Conservation (phyloP, 2,888 invertebrate genomes). For the Plagiodera versicolora region DNA sequence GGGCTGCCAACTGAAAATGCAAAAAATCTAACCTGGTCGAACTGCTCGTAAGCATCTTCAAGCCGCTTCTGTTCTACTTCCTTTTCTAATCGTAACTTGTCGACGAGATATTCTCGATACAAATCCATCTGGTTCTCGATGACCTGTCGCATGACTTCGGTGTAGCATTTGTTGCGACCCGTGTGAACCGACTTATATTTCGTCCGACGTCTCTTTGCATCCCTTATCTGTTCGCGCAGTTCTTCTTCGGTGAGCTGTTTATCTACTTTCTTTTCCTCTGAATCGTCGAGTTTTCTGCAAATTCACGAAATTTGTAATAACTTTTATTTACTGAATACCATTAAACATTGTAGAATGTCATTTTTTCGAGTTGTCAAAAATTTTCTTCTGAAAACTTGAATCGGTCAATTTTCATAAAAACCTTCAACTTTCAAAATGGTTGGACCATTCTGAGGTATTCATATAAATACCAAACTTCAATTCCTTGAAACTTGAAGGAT, state of each 20-base stretch:
- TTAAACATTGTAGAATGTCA: too few species aligned
- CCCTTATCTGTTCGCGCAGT: conserved; percentile 59
- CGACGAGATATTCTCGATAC: conserved; percentile 42
- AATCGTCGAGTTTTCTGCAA: conserved; percentile 29
- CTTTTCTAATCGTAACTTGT: conserved; percentile 15
- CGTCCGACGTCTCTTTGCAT: conserved; percentile 63
- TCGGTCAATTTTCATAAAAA: too few species aligned
- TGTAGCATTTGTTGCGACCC: conserved; percentile 59
- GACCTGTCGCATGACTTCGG: conserved; percentile 62
- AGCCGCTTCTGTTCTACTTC: conserved; percentile 11
- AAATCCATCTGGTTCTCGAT: conserved; percentile 60
- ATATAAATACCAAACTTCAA: too few species aligned
- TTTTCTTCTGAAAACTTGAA: too few species aligned
- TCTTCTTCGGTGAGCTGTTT: conserved; percentile 55
- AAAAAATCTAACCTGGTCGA: too few species aligned
- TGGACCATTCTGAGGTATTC: too few species aligned
- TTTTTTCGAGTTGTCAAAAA: too few species aligned
- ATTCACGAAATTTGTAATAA: conserved; percentile 3
- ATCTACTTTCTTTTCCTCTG: conserved; percentile 35
- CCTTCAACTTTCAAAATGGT: too few species aligned
- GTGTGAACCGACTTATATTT: conserved; percentile 62
- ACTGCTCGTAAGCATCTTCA: conserved; percentile 21
- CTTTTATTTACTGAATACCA: too few species aligned
- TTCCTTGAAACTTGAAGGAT: too few species aligned
- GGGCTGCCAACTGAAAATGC: too few species aligned